Evolutionary conservation across 2,113 vertebrate species (phyloP), one percentile per base, ranked within the genome.

Genomic region (Psittacus erithacus): DNA sequence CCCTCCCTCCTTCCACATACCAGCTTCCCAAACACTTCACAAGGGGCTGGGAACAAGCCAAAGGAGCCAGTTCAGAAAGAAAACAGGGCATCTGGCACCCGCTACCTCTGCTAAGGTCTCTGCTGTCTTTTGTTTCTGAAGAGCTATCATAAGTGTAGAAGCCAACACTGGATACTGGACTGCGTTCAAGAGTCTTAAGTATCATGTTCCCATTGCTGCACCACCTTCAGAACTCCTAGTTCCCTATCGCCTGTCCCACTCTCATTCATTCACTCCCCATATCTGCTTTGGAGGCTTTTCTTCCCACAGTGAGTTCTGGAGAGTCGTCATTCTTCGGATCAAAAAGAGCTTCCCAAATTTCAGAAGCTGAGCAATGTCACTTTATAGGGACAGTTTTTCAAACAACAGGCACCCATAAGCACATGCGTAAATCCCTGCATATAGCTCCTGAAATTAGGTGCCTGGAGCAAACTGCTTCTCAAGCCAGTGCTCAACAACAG

Each of bases 121-220:
- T 33, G 23, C 33, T 41, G 22, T 74, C 53, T 17, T 49, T 59
- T 39, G 33, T 29, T 25, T 84, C 24, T 74, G 63, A 52, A 93
- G n/a, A 64, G 23, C 47, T 5, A 2, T 76, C 64, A 64, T 28
- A 76, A 4, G 13, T 3, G 1, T 29, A 62, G 49, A 13, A 90
- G 20, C 57, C 52, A 35, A 60, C 59, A 20, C 6, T 39, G 38
- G 76, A 65, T 27, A 11, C 5, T 33, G 68, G 35, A 9, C 31
- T 16, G 47, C 38, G n/a, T 59, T 79, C 44, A 70, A 59, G 62
- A 59, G 43, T 33, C 38, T 52, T 10, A 63, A 44, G 18, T 22
- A 25, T 28, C 60, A 1, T 0, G 0, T 44, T 60, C 18, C 17
- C 4, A 1, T 28, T 55, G 22, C 57, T 82, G 62, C 52, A 63